Base-by-base conservation (phyloP, 1,140 invertebrate genomes). In the Zelostemma sp. region DNA sequence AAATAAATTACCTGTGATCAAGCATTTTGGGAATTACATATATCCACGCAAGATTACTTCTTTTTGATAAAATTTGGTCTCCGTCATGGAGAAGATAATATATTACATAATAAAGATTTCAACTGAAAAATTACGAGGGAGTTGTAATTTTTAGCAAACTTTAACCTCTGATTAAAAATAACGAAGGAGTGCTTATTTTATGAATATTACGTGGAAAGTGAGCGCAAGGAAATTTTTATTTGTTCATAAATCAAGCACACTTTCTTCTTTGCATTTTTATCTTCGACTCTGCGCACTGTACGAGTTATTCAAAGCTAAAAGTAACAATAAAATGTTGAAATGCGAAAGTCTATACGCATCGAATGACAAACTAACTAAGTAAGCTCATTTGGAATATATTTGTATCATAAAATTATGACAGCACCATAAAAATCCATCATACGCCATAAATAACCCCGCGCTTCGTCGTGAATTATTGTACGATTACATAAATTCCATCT, bases 401-500 rank as follows among this genome's bases (percentile, higher is more conserved):
- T 72, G 54, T 35, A 68, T 68, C 64, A 64, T 61, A 72, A 64
- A 72, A 47, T 43, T 14, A 43, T 65, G 56, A 72, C 64, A 68
- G 64, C 31, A 25, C 51, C 48, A 1, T 43, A 64, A 61, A 68
- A 68, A 68, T 65, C 57, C 25, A 28, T 28, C 25, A 28, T 28
- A 58, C 25, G 59, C 54, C 57, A 46, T 72, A 72, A 72, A 72
- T 65, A 57, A 58, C 25, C 35, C 48, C 53, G 55, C 58, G 51
- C 59, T 64, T 60, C 54, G 51, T 43, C 14, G 53, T 56, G 47
- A 62, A 68, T 63, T 67, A 46, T 54, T 56, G 64, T 62, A 65
- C 11, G 56, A 68, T 72, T 68, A 68, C 60, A 68, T 72, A 67
- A 72, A 72, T 64, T 68, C 64, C 51, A 9, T 60, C 49, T 55